Conservation (phyloP, 2,888 invertebrate genomes). For the Amphipoea oculea region DNA sequence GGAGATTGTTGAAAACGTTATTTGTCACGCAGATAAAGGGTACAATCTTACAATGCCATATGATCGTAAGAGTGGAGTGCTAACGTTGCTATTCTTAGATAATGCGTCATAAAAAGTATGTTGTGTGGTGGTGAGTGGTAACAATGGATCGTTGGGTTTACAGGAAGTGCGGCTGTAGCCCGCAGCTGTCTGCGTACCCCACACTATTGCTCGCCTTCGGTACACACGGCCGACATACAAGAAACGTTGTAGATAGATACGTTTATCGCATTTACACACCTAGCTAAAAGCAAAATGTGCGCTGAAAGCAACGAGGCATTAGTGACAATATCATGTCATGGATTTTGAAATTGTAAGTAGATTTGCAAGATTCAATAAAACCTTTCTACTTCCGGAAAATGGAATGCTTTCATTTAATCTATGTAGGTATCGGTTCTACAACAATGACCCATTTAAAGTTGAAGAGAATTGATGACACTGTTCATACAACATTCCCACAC, state of each 20-base stretch:
- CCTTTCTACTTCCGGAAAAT: background rate
- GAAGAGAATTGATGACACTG: conserved; percentile 13
- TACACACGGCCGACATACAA: conserved; percentile 45
- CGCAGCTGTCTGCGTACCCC: conserved; percentile 78
- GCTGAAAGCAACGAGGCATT: background rate
- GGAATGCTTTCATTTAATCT: background rate
- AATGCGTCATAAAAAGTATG: conserved; percentile 81
- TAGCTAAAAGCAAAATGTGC: conserved; percentile 38
- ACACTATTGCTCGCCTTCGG: conserved; percentile 61
- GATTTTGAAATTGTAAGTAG: background rate
- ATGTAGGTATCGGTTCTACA: background rate
- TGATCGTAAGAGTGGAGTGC: conserved; percentile 65
- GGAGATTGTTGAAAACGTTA: conserved; percentile 59
- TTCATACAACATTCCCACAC: conserved; percentile 10
- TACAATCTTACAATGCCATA: conserved; percentile 68
- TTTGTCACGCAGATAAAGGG: conserved; percentile 71
- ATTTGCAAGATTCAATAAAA: background rate
- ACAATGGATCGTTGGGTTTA: conserved; percentile 84
- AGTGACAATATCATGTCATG: background rate
- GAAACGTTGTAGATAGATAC: conserved; percentile 34
- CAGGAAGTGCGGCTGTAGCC: conserved; percentile 85
- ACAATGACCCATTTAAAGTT: conserved; percentile 1
- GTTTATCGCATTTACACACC: conserved; percentile 47
- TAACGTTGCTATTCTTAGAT: conserved; percentile 71
- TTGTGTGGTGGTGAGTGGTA: conserved; percentile 69